phyloP scores from a whole-genome alignment of 2,113 vertebrate genomes.

The Electrona antarctica region DNA sequence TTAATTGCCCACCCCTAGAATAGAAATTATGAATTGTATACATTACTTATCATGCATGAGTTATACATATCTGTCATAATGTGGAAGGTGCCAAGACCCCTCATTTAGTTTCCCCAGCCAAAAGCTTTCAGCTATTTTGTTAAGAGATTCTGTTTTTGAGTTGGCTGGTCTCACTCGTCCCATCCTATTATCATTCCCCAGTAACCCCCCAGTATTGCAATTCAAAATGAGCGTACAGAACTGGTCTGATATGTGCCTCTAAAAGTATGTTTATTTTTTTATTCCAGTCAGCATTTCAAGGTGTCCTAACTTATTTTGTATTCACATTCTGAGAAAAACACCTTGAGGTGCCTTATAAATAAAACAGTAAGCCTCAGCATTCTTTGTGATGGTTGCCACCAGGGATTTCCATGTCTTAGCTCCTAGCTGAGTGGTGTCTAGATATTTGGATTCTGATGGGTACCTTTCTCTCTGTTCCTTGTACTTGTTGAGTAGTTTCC shows the following conservation, averaged over 20 bases:
- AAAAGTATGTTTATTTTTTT: slow-evolving; percentile 37
- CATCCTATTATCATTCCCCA: neutral
- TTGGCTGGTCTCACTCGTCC: neutral
- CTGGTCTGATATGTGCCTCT: slow-evolving; percentile 36
- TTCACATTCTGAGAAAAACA: slow-evolving; percentile 52
- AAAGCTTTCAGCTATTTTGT: neutral
- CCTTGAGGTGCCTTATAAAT: slow-evolving; percentile 66
- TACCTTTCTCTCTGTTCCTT: slow-evolving; percentile 34
- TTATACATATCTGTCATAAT: neutral
- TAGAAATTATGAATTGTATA: too few species aligned
- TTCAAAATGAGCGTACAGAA: slow-evolving; percentile 12
- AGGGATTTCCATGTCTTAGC: slow-evolving; percentile 58
- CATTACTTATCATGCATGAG: too few species aligned
- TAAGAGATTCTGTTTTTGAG: neutral
- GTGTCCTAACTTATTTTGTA: slow-evolving; percentile 63
- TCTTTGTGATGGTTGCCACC: slow-evolving; percentile 59
- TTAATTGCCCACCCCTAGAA: too few species aligned
- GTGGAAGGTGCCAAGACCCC: neutral
- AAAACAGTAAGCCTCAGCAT: slow-evolving; percentile 61
- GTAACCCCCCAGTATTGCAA: slow-evolving; percentile 11
- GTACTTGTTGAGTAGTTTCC: slow-evolving; percentile 36
- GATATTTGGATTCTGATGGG: slow-evolving; percentile 56
- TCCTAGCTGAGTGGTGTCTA: slow-evolving; percentile 46
- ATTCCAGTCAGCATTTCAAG: slow-evolving; percentile 65
- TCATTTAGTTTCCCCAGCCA: neutral